Evolutionary conservation across 2,888 invertebrate species (phyloP).

Genomic region (Xanthia togata): DNA sequence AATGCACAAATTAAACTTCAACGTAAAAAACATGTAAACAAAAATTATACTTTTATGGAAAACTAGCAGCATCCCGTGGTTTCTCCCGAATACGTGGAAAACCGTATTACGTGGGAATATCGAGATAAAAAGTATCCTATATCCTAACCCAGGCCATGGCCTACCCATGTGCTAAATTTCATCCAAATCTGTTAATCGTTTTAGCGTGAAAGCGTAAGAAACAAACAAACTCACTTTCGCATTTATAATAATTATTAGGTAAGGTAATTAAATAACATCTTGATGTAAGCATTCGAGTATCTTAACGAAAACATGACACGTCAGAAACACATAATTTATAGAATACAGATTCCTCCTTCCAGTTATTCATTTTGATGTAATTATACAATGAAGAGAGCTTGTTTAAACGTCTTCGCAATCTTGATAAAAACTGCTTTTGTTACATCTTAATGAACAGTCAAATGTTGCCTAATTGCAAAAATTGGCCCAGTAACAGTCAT

Average conservation of each 20-base stretch:
- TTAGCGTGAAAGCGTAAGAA: no score
- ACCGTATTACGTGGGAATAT: no score
- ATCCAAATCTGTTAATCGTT: no score
- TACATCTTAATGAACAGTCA: background rate
- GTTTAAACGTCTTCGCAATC: background rate
- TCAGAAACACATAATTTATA: background rate
- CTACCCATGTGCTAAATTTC: no score
- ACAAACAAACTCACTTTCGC: no score
- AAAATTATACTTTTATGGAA: background rate
- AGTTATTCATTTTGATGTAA: background rate
- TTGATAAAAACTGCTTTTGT: background rate
- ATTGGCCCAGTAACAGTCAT: constrained; percentile 1
- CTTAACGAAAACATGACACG: background rate
- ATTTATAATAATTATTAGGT: no score
- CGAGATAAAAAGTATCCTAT: no score
- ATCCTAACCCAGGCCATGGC: no score
- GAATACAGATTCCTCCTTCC: background rate
- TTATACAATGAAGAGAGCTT: background rate
- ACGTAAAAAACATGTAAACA: constrained; percentile 19
- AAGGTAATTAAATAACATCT: background rate
- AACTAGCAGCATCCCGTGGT: no score
- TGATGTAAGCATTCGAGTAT: background rate
- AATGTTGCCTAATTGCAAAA: constrained; percentile 2
- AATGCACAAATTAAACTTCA: constrained; percentile 72
- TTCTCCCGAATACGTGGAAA: no score